Conservation (phyloP, 2,888 invertebrate species). For the Yponomeuta cagnagella region DNA sequence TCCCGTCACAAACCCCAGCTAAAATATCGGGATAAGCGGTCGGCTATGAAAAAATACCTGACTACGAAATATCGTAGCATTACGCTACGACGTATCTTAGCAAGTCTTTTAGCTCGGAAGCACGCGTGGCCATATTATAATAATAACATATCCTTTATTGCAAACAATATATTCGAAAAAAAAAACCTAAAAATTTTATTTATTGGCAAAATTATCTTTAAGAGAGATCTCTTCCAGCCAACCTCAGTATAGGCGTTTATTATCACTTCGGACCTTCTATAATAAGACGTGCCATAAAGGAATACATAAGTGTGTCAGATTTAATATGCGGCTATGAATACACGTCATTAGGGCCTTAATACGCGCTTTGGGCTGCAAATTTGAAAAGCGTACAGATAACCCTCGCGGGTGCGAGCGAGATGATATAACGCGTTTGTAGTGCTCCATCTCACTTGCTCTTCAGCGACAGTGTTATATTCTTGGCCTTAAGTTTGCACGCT, state of each 20-base stretch:
- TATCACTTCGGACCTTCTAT: background rate
- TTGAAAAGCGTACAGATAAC: background rate
- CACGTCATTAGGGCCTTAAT: constrained; percentile 27
- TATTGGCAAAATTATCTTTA: too few species aligned
- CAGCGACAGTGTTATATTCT: constrained; percentile 15
- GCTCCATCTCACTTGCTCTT: background rate
- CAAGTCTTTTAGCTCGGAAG: background rate
- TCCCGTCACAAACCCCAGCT: background rate
- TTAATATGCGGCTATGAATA: constrained; percentile 28
- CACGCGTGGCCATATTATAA: too few species aligned
- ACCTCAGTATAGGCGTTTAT: too few species aligned
- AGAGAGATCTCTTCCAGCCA: too few species aligned
- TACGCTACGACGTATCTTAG: background rate
- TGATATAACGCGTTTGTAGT: background rate
- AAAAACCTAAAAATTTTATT: too few species aligned
- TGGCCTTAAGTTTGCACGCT: constrained; percentile 31
- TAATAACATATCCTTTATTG: too few species aligned
- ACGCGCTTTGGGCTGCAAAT: background rate
- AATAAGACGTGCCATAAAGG: background rate
- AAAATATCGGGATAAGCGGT: background rate
- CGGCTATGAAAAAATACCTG: background rate
- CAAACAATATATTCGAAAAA: too few species aligned
- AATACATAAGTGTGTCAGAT: constrained; percentile 17
- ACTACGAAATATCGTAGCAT: background rate
- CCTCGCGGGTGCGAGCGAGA: background rate